Conservation (phyloP, 2,888 invertebrate genomes). For the Malacosoma neustria region DNA sequence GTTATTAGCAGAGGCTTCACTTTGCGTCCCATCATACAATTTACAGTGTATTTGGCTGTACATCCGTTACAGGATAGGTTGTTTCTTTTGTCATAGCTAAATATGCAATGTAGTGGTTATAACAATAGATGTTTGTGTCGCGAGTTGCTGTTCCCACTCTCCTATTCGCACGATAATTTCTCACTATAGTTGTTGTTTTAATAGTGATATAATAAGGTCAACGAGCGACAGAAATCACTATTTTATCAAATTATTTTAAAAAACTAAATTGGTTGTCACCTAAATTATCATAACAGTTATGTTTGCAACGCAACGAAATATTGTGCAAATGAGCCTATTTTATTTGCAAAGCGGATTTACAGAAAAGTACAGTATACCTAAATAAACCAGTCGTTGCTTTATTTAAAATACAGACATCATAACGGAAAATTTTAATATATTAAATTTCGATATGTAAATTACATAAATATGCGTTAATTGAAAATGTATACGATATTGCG, state of each 20-base stretch:
- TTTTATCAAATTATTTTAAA: neutral
- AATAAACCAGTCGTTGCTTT: too few relatives aligned
- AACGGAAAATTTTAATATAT: too few relatives aligned
- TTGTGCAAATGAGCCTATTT: conserved; percentile 7
- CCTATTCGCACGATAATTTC: conserved; percentile 58
- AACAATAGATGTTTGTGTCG: conserved; percentile 55
- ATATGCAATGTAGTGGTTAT: conserved; percentile 13
- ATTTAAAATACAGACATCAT: too few relatives aligned
- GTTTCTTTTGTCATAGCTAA: neutral
- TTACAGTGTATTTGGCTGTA: too few relatives aligned
- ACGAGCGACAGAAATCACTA: conserved; percentile 17
- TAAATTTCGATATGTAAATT: too few relatives aligned
- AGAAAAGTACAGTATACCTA: too few relatives aligned
- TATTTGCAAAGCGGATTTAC: too few relatives aligned
- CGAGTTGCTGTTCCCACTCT: conserved; percentile 54
- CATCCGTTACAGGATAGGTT: conserved; percentile 5
- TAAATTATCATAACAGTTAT: neutral
- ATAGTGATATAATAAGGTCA: conserved; percentile 29
- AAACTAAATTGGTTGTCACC: neutral
- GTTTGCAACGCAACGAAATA: neutral
- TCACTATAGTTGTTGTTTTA: conserved; percentile 43
- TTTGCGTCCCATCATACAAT: too few relatives aligned
- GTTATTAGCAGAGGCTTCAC: too few relatives aligned
- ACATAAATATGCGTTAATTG: too few relatives aligned
- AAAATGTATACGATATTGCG: too few relatives aligned